Base-by-base conservation (phyloP, 1,140 invertebrate species). In the Drosophila pachea region DNA sequence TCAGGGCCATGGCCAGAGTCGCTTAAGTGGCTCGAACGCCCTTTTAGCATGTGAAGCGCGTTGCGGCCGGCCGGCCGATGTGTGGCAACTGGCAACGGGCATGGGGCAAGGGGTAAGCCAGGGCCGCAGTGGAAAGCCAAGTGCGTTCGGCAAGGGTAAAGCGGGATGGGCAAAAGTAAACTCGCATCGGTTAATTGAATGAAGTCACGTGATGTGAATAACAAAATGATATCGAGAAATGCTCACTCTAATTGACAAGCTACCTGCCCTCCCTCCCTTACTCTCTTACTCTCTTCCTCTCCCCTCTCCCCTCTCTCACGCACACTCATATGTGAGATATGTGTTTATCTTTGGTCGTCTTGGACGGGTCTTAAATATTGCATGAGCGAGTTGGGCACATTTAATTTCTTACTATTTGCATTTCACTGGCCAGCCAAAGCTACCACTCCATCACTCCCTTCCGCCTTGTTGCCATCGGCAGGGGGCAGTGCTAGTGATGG, bases 141-240 rank as follows among this genome's bases (percentile, higher is more conserved):
- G 40, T 56, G 9, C 29, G 38, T 40, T 5, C 38, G 40, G n/a
- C 40, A 2, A 42, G 40, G 6, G 40, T 43, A 12, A 22, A 2
- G 40, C 6, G n/a, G 40, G 11, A 12, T 11, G 5, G 45, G 8
- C 9, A 7, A 42, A 42, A 43, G 40, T 43, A 14, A 43, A 29
- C 61, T 55, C 66, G 73, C 81, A 77, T 79, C 78, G 77, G 74
- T 88, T 88, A 88, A 88, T 88, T 88, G 87, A 88, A 88, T 88
- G 62, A 76, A 88, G 87, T 88, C 87, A 88, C 87, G 87, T 88
- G 87, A 88, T 88, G 79, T 88, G 87, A 82, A 88, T 88, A 82
- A 74, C 71, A 81, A 84, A 63, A 43, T 71, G 66, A 72, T 86
- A 76, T 72, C 45, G 65, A 48, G 54, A 53, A 61, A 42, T 42